Percentiles rank a stretch among this genome's conserved stretches.
Evolutionary conservation across 2,888 invertebrate genomes (phyloP).

Genomic region (Boloria euphrosyne): DNA sequence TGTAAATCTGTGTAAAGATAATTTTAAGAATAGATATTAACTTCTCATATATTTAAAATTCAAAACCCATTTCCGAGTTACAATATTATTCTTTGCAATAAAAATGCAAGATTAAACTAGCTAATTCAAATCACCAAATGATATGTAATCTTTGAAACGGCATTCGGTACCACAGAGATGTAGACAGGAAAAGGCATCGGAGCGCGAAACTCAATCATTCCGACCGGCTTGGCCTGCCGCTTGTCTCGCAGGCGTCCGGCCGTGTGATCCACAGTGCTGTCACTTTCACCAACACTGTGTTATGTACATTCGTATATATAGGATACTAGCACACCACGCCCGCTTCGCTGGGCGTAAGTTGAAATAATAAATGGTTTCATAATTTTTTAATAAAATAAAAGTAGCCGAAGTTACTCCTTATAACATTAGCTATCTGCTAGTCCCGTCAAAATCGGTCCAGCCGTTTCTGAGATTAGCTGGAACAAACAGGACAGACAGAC

Average conservation of each 20-base stretch:
- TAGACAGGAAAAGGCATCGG: slow-evolving; percentile 29
- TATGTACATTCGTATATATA: background rate
- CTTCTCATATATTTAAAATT: no score
- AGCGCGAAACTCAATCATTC: slow-evolving; percentile 37
- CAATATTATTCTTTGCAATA: slow-evolving; percentile 19
- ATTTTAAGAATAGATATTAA: no score
- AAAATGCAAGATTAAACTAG: slow-evolving; percentile 29
- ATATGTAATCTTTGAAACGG: slow-evolving; percentile 15
- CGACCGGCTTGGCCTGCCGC: slow-evolving; percentile 32
- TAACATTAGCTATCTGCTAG: no score
- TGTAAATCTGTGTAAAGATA: background rate
- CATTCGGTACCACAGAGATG: slow-evolving; percentile 10
- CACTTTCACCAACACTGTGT: slow-evolving; percentile 8
- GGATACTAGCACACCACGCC: no score
- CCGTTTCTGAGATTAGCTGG: no score
- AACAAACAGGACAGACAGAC: no score
- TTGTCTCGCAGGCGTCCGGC: slow-evolving; percentile 35
- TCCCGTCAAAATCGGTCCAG: no score
- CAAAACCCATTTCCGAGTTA: no score
- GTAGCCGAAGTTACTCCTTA: no score
- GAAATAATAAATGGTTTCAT: no score
- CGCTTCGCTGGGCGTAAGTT: no score
- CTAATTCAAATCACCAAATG: slow-evolving; percentile 20
- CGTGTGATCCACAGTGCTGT: slow-evolving; percentile 21
- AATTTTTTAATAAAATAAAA: no score